Evolutionary conservation across 2,888 invertebrate species (phyloP).

Genomic region (Nemapogon koenigi): DNA sequence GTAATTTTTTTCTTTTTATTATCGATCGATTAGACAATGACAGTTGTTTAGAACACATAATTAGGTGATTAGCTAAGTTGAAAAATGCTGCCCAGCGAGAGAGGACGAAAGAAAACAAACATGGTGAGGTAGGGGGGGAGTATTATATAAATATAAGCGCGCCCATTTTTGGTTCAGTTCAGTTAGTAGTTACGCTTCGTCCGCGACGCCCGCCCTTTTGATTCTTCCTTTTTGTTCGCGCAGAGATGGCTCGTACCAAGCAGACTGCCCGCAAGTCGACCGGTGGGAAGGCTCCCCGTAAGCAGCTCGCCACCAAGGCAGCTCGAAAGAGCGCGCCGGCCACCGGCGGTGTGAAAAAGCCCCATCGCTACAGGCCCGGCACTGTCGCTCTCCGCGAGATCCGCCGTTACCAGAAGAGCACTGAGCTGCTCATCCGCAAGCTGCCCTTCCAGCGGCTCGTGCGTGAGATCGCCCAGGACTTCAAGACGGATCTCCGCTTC

Average conservation of each 20-base stretch:
- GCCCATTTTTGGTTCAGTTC: no score
- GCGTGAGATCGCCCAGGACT: conserved; percentile 45
- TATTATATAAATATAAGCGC: no score
- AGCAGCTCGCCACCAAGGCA: conserved; percentile 6
- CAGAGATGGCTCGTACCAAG: conserved; percentile 8
- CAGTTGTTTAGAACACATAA: no score
- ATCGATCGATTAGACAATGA: no score
- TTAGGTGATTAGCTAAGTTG: no score
- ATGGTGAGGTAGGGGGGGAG: no score
- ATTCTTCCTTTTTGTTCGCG: no score
- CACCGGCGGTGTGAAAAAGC: conserved; percentile 4
- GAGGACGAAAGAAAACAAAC: no score
- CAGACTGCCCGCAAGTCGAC: conserved; percentile 6
- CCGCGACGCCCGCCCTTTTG: no score
- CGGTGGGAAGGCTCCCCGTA: conserved; percentile 5
- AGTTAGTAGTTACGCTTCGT: no score
- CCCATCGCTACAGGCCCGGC: conserved; percentile 42
- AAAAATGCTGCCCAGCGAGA: no score
- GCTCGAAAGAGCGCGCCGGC: conserved; percentile 8
- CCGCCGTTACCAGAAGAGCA: conserved; percentile 78
- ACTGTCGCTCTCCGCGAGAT: conserved; percentile 82
- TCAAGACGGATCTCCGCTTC: conserved; percentile 33
- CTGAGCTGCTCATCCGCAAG: conserved; percentile 77
- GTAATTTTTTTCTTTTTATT: no score
- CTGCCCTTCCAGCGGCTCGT: conserved; percentile 35